Percentiles rank a stretch among this genome's conserved stretches.
Evolutionary conservation across 2,113 vertebrate genomes (phyloP).

Genomic region (Spermophilus dauricus): DNA sequence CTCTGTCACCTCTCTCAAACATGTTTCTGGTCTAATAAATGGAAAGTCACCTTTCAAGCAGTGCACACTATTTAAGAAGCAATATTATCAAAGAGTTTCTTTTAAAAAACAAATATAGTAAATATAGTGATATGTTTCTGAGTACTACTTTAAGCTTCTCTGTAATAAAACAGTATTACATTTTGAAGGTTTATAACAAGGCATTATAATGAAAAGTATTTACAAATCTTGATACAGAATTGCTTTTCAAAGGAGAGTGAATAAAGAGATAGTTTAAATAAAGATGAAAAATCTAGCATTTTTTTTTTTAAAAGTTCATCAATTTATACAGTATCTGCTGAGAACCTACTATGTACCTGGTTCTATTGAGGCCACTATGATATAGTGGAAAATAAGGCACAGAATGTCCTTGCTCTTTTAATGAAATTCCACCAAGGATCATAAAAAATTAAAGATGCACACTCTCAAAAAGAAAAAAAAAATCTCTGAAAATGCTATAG

Average conservation of each 20-base stretch:
- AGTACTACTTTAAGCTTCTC: neutral
- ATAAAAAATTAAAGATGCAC: neutral
- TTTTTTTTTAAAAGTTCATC: neutral
- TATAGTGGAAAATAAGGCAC: neutral
- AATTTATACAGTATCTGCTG: neutral
- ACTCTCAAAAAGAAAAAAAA: neutral
- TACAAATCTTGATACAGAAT: neutral
- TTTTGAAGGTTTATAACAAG: neutral
- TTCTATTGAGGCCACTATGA: neutral
- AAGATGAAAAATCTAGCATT: neutral
- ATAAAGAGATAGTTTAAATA: neutral
- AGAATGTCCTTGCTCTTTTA: neutral
- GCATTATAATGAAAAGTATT: neutral
- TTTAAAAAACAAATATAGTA: neutral
- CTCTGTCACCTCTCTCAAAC: slow-evolving; percentile 7
- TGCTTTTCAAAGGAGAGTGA: neutral
- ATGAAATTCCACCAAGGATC: neutral
- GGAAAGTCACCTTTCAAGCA: neutral
- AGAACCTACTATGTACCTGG: neutral
- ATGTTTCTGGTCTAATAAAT: neutral
- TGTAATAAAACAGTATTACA: neutral
- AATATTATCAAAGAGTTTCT: neutral
- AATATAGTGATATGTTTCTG: neutral
- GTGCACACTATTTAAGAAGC: neutral
- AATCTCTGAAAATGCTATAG: neutral